A percentile compares a stretch with the other conserved stretches of the same genome.
Evolutionary conservation across 2,797 vertebrate species (phyloP).

Genomic region (Muscicapa striata): DNA sequence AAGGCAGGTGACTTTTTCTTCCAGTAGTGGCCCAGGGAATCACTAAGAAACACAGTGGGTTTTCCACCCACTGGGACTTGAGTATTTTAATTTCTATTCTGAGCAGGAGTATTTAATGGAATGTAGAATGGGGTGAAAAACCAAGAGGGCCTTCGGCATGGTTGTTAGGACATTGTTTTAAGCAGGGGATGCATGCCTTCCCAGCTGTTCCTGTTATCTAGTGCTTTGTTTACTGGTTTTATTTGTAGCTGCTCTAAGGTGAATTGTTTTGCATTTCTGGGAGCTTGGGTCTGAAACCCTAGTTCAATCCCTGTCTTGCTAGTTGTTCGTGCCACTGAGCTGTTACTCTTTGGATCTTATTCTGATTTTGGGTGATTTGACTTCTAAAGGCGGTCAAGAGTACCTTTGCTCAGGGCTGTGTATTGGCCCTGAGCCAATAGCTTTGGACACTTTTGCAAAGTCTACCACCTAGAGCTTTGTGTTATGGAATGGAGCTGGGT

Average conservation of each 20-base stretch:
- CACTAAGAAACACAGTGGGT: background rate
- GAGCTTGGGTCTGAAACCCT: background rate
- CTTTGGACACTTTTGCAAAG: background rate
- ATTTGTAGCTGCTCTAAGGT: background rate
- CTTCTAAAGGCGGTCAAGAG: background rate
- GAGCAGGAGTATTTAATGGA: background rate
- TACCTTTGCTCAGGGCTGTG: background rate
- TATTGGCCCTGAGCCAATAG: background rate
- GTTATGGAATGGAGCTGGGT: background rate
- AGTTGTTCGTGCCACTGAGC: background rate
- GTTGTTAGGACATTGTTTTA: background rate
- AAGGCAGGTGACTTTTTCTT: background rate
- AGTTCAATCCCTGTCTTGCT: background rate
- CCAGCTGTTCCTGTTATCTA: background rate
- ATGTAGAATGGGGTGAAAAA: background rate
- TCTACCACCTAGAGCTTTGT: background rate
- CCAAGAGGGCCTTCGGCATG: background rate
- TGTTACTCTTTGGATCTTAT: background rate
- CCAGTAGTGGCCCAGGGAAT: background rate
- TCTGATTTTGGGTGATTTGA: background rate
- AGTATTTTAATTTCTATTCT: background rate
- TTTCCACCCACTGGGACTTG: background rate
- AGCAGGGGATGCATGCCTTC: background rate
- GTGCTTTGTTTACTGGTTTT: background rate
- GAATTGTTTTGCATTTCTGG: background rate